Conservation (phyloP, 2,797 vertebrate genomes). For the Acrossocheilus wenchowensis region DNA sequence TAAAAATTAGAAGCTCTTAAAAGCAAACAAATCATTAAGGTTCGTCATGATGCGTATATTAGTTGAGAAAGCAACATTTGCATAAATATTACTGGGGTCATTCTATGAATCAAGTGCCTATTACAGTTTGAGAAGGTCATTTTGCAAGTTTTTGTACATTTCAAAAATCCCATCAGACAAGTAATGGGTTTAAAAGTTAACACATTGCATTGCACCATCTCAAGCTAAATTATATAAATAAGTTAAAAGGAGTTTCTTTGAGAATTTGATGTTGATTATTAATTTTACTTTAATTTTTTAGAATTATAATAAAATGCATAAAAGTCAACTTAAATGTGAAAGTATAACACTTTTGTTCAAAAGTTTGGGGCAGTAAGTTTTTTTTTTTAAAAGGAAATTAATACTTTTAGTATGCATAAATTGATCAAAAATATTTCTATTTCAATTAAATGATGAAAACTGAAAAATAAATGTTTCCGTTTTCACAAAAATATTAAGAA, state of each 20-base stretch:
- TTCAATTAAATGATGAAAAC: not conserved
- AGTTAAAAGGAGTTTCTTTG: not conserved
- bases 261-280: not conserved
- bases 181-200: not conserved
- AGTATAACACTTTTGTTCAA: not conserved
- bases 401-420: not conserved
- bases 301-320: not conserved
- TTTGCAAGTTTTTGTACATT: not conserved
- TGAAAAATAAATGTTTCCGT: not conserved
- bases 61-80: not conserved
- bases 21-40: not conserved
- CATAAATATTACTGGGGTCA: not conserved
- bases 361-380: not conserved
- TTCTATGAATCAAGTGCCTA: constrained; percentile 23
- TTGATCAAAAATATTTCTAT: not conserved
- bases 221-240: not conserved
- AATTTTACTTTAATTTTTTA: not conserved
- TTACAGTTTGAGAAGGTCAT: not conserved
- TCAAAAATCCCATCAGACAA: not conserved
- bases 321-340: not conserved
- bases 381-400: not conserved
- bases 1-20: not conserved
- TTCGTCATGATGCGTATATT: not conserved
- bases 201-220: not conserved
- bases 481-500: not conserved